phyloP scores from a whole-genome alignment of 2,113 vertebrate species.

The Melanerpes aurifrons region DNA sequence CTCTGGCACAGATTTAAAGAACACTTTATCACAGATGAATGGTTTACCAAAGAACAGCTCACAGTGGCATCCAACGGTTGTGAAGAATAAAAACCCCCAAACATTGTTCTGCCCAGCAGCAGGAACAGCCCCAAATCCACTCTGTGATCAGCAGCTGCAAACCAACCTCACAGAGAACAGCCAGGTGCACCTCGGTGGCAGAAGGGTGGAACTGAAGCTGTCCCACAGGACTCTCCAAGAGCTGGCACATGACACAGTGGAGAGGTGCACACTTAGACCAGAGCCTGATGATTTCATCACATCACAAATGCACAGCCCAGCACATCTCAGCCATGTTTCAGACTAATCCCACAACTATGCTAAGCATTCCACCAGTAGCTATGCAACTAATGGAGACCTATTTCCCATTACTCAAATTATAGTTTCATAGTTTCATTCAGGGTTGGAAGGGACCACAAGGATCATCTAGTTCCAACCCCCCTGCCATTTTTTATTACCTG shows the following conservation, averaged over 20 bases:
- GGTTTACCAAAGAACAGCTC: neutral
- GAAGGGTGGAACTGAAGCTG: neutral
- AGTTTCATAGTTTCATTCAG: too few species aligned
- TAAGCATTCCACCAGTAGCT: slow-evolving; percentile 2
- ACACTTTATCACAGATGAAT: neutral
- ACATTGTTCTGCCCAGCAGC: neutral
- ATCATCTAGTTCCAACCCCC: too few species aligned
- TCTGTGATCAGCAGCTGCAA: neutral
- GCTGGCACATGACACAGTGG: neutral
- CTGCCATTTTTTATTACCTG: too few species aligned
- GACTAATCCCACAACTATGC: neutral
- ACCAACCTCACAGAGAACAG: neutral
- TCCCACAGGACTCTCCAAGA: neutral
- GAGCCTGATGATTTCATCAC: neutral
- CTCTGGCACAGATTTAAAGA: neutral
- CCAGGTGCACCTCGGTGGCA: neutral
- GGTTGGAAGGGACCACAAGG: too few species aligned
- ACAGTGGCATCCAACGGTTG: neutral
- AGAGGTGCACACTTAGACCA: neutral
- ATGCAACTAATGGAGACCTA: neutral
- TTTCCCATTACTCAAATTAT: slow-evolving; percentile 6
- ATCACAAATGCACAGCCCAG: neutral
- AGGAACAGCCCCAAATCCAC: neutral
- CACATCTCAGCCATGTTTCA: neutral
- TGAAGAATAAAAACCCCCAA: neutral